Base-by-base conservation (phyloP, 2,113 vertebrate species). In the Oryzias woworae region DNA sequence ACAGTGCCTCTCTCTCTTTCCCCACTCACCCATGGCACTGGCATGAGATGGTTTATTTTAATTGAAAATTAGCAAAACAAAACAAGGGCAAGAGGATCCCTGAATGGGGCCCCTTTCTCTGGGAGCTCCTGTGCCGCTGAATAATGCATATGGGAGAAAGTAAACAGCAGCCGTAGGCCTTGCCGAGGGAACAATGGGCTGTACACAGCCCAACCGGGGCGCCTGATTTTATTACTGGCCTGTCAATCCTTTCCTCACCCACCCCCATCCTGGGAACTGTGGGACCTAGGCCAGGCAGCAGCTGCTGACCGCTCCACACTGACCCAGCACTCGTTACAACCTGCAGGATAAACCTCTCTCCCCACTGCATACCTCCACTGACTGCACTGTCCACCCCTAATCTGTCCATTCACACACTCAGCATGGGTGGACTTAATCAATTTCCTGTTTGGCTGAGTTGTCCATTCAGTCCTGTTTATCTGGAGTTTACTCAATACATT, bases 61-160 rank as follows among this genome's bases (percentile, higher is more conserved):
- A 98, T 98, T 97, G 94, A 93, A 94, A 96, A 98, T 98, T 98
- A 93, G 91, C 92, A 92, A 92, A 93, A 92, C 90, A 93, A 93
- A 92, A 92, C 91, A 91, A 90, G 91, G 87, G 92, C 91, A 92
- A 92, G 90, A 91, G 87, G 90, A 90, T 91, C 91, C 95, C 95
- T 95, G 94, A 97, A 98, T 95, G 94, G 88, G 94, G 94, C 94
- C 95, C 95, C 93, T 94, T 90, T 90, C 91, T 90, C 86, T 92
- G 92, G 95, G 87, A 92, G 95, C 96, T 96, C 94, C 95, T 96
- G 93, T 92, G 93, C 94, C 95, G 94, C 95, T 99, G 97, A 99
- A 99, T 99, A 98, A 99, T 99, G 96, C 90, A 99, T 98, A 96
- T 96, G 96, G 95, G 97, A 98, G 97, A 98, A 96, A 96, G 96